Evolutionary conservation across 1,140 invertebrate genomes (phyloP).

Genomic region (Solenopsis invicta): DNA sequence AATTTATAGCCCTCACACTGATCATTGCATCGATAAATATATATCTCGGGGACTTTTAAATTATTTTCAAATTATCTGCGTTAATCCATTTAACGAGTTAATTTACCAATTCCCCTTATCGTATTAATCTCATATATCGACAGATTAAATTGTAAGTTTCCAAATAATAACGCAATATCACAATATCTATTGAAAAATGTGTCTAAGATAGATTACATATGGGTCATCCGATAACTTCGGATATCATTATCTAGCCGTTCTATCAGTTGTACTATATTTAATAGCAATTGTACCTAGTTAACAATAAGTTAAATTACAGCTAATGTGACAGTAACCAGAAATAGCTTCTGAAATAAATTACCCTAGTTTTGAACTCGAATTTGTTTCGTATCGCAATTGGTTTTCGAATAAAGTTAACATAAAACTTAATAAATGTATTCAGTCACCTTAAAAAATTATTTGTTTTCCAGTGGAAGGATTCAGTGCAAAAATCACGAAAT

Average conservation of each 20-base stretch:
- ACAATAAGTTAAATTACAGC: conserved; percentile 13
- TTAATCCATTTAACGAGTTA: not conserved
- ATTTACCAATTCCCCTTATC: not conserved
- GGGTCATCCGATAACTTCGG: conserved; percentile 32
- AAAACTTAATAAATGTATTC: not conserved
- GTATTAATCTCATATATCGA: conserved; percentile 8
- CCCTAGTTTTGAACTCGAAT: not conserved
- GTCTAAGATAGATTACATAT: conserved; percentile 26
- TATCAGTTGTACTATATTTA: conserved; percentile 50
- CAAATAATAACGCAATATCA: conserved; percentile 4
- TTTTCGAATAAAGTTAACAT: not conserved
- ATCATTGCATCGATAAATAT: not conserved
- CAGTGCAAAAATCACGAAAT: not conserved
- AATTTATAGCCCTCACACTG: not conserved
- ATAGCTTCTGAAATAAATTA: not conserved
- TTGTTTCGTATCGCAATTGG: not conserved
- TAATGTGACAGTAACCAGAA: not conserved
- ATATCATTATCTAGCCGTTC: conserved; percentile 36
- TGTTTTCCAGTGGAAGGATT: not conserved
- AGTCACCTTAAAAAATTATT: not conserved
- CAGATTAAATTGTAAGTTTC: not conserved
- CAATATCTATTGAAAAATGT: conserved; percentile 22
- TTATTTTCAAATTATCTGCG: not conserved
- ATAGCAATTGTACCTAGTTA: conserved; percentile 1
- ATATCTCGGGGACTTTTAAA: not conserved